Evolutionary conservation across 2,113 vertebrate genomes (phyloP).

Genomic region (Ardeotis arabs): DNA sequence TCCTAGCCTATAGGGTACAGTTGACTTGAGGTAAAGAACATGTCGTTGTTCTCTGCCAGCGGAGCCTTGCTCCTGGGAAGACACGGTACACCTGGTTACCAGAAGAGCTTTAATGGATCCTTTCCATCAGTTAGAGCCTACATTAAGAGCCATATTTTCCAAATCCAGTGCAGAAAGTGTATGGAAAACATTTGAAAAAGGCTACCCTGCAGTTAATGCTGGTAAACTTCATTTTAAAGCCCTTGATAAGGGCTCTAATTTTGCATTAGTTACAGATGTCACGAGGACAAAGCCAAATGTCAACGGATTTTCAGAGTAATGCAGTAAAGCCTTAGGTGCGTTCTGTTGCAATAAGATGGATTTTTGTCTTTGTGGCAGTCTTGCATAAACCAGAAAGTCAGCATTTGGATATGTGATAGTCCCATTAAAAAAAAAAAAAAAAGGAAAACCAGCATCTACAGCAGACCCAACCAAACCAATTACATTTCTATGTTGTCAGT

Average conservation of each 20-base stretch:
- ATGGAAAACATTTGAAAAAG: background rate
- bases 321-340: background rate
- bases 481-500: background rate
- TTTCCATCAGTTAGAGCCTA: background rate
- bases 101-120: background rate
- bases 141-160: background rate
- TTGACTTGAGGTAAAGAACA: constrained; percentile 15
- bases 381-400: background rate
- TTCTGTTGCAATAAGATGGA: background rate
- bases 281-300: background rate
- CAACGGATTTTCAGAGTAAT: background rate
- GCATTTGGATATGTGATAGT: background rate
- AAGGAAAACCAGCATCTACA: background rate
- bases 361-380: background rate
- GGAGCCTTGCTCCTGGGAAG: background rate
- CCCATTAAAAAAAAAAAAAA: background rate
- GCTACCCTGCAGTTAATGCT: background rate
- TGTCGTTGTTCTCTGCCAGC: background rate
- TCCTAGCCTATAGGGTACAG: background rate
- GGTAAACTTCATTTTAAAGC: background rate
- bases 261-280: background rate
- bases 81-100: background rate
- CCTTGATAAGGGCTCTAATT: background rate
- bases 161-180: background rate
- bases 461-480: background rate